Percentiles rank a stretch among this genome's conserved stretches.
Evolutionary conservation across 2,797 vertebrate species (phyloP).

Genomic region (Emydoidea blandingii): DNA sequence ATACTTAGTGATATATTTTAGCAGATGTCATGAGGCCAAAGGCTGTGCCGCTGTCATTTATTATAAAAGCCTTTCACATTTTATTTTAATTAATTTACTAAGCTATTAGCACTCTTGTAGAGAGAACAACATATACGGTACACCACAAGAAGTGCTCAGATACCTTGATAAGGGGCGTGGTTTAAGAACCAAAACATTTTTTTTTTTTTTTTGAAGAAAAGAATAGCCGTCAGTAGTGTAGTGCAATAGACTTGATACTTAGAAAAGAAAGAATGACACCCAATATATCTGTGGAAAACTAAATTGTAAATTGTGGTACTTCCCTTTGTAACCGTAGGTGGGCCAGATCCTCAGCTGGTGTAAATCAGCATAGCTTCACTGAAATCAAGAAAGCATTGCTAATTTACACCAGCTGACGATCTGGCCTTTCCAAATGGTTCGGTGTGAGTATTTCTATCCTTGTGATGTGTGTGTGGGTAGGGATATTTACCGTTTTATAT

Average conservation of each 20-base stretch:
- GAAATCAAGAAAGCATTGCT: neutral
- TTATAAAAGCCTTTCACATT: conserved; percentile 44
- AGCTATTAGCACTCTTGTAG: conserved; percentile 21
- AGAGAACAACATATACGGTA: neutral
- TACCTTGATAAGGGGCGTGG: neutral
- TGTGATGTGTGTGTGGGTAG: neutral
- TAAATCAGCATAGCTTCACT: neutral
- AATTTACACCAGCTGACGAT: neutral
- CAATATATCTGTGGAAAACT: neutral
- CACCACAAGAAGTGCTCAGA: neutral
- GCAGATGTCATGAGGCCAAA: conserved; percentile 53
- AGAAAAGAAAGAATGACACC: neutral
- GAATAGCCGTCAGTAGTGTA: neutral
- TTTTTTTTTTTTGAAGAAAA: neutral
- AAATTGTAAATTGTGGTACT: neutral
- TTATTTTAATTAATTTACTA: conserved; percentile 67
- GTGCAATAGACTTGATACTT: accelerated
- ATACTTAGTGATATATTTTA: conserved; percentile 60
- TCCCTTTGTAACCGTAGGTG: neutral
- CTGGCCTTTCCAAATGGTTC: neutral
- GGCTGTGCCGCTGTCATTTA: conserved; percentile 27
- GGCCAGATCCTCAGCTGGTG: neutral
- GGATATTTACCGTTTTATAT: neutral
- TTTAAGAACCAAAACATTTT: neutral
- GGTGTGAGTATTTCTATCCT: neutral